Evolutionary conservation across 2,888 invertebrate species (phyloP).

Genomic region (Pandemis heparana): DNA sequence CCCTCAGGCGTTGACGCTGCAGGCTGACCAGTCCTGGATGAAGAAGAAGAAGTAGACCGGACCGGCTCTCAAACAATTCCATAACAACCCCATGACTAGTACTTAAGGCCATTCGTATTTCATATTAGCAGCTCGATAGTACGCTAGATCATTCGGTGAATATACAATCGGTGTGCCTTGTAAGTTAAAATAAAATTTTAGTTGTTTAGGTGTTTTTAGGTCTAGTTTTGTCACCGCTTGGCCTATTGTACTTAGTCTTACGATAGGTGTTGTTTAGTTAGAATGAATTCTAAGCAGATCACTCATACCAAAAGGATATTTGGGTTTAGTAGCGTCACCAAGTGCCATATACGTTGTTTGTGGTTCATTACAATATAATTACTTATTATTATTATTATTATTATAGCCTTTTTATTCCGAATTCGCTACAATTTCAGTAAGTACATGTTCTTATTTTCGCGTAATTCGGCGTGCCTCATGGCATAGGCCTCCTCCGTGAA

Average conservation of each 20-base stretch:
- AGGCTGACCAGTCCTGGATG: constrained; percentile 61
- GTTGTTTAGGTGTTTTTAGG: constrained; percentile 4
- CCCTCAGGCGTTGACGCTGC: constrained; percentile 61
- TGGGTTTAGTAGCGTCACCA: constrained; percentile 19
- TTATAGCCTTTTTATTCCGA: no score
- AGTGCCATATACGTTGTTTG: constrained; percentile 27
- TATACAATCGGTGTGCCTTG: not conserved
- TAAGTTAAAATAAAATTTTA: constrained; percentile 10
- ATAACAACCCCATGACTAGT: not conserved
- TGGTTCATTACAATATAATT: constrained; percentile 22
- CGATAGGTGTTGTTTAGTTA: not conserved
- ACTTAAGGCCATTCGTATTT: not conserved
- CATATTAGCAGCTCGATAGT: not conserved
- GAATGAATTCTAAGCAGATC: constrained; percentile 12
- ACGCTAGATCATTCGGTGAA: constrained; percentile 7
- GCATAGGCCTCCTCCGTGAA: no score
- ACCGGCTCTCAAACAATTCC: not conserved
- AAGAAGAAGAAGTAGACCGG: constrained; percentile 36
- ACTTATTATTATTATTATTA: no score
- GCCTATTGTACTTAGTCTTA: constrained; percentile 3
- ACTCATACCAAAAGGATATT: constrained; percentile 19
- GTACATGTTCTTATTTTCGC: no score
- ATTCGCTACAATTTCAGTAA: no score
- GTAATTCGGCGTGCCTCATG: no score
- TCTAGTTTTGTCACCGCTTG: not conserved